Conservation (phyloP, 2,888 invertebrate genomes). For the Acleris laterana region DNA sequence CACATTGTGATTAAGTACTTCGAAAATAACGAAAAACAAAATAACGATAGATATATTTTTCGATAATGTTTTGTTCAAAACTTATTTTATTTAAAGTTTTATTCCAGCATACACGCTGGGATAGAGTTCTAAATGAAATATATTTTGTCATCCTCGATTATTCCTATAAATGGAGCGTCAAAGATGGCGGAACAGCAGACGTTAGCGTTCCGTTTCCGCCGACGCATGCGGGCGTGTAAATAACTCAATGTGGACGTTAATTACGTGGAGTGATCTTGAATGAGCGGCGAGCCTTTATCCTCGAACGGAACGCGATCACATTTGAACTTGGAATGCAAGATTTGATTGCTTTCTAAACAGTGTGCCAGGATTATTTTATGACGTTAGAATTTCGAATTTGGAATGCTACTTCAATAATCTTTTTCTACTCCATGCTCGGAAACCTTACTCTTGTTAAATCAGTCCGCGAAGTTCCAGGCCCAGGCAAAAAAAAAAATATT, state of each 20-base stretch:
- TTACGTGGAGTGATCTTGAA: conserved; percentile 78
- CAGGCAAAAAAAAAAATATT: too few species aligned
- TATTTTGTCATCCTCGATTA: conserved; percentile 33
- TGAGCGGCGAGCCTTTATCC: conserved; percentile 51
- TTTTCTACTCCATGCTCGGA: too few species aligned
- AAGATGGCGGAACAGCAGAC: conserved; percentile 35
- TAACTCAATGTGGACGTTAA: conserved; percentile 78
- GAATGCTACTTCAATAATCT: background rate
- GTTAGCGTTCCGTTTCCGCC: conserved; percentile 62
- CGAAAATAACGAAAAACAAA: conserved; percentile 1
- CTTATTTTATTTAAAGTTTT: too few species aligned
- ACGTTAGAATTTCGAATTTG: conserved; percentile 5
- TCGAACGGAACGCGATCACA: conserved; percentile 66
- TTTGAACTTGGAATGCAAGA: conserved; percentile 58
- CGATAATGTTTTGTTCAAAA: background rate
- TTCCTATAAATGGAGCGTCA: conserved; percentile 56
- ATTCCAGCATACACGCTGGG: too few species aligned
- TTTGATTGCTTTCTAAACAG: conserved; percentile 24
- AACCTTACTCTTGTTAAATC: too few species aligned
- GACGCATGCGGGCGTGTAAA: conserved; percentile 79
- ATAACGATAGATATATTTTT: too few species aligned
- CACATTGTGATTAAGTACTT: background rate
- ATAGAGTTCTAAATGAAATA: too few species aligned
- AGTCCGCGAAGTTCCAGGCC: too few species aligned
- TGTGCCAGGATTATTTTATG: conserved; percentile 4